phyloP scores from a whole-genome alignment of 2,888 invertebrate genomes.

The Polydrusus tereticollis region DNA sequence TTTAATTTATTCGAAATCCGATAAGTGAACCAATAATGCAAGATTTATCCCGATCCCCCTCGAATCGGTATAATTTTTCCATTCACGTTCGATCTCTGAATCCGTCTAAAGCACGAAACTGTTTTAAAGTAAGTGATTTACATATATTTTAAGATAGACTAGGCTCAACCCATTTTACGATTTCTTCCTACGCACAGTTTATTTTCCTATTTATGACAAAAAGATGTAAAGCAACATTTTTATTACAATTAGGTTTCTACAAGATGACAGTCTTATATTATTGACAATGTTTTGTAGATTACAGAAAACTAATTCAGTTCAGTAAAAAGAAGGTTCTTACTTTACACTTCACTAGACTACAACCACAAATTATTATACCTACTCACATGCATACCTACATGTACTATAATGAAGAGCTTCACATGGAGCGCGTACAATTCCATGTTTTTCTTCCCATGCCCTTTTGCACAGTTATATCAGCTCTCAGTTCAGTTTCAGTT shows the following conservation, averaged over 20 bases:
- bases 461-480: too few relatives aligned
- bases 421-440: too few relatives aligned
- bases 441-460: too few relatives aligned
- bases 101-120: slow-evolving; percentile 46
- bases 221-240: neutral
- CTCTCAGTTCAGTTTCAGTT: too few relatives aligned
- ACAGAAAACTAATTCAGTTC: too few relatives aligned
- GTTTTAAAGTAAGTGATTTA: slow-evolving; percentile 48
- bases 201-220: slow-evolving; percentile 1
- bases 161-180: slow-evolving; percentile 16
- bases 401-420: too few relatives aligned
- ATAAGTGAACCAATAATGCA: slow-evolving; percentile 48
- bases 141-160: slow-evolving; percentile 38
- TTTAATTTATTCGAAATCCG: slow-evolving; percentile 47
- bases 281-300: too few relatives aligned
- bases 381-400: too few relatives aligned
- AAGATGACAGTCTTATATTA: neutral
- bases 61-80: slow-evolving; percentile 49
- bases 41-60: slow-evolving; percentile 47
- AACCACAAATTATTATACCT: too few relatives aligned
- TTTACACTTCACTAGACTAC: too few relatives aligned
- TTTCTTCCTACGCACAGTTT: slow-evolving; percentile 21
- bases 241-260: neutral
- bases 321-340: too few relatives aligned
- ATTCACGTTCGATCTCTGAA: slow-evolving; percentile 49